phyloP scores from a whole-genome alignment of 1,140 invertebrate genomes.

The Asobara japonica region DNA sequence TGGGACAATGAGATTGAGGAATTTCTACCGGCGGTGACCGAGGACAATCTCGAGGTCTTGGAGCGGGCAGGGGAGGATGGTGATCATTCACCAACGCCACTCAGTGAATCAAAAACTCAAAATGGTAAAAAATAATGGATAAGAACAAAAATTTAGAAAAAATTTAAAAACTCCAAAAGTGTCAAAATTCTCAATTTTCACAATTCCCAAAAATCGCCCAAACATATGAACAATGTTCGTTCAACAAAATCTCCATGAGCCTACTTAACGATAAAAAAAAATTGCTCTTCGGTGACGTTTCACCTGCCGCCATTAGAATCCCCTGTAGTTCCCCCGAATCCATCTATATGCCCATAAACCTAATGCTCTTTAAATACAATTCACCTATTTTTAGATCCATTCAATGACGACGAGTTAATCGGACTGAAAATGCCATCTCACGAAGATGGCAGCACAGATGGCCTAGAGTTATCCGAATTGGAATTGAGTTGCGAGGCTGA shows the following conservation, averaged over 20 bases:
- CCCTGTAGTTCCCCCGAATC: neutral
- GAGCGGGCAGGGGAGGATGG: constrained; percentile 59
- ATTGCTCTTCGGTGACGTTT: too few relatives aligned
- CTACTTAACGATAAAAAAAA: too few relatives aligned
- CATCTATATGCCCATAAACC: constrained; percentile 2
- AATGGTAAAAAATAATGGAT: too few relatives aligned
- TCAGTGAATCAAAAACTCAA: constrained; percentile 46
- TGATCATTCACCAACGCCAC: constrained; percentile 58
- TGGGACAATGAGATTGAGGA: constrained; percentile 64
- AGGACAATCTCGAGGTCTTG: constrained; percentile 61
- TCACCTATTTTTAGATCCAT: constrained; percentile 46
- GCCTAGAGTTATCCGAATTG: constrained; percentile 55
- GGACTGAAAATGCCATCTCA: constrained; percentile 62
- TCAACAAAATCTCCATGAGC: too few relatives aligned
- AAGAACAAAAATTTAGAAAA: neutral
- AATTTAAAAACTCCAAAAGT: neutral
- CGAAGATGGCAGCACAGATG: constrained; percentile 59
- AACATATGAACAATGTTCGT: too few relatives aligned
- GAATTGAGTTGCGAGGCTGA: constrained; percentile 54
- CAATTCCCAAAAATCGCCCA: neutral
- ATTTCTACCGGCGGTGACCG: constrained; percentile 61
- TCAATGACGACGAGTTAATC: constrained; percentile 58
- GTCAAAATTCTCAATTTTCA: neutral
- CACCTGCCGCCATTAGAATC: too few relatives aligned
- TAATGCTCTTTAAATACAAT: constrained; percentile 17